These are phyloP conservation scores for Botrylloides violaceus DNA, from an alignment of 23 tunicate species.

Conservation along the genomic window DNA sequence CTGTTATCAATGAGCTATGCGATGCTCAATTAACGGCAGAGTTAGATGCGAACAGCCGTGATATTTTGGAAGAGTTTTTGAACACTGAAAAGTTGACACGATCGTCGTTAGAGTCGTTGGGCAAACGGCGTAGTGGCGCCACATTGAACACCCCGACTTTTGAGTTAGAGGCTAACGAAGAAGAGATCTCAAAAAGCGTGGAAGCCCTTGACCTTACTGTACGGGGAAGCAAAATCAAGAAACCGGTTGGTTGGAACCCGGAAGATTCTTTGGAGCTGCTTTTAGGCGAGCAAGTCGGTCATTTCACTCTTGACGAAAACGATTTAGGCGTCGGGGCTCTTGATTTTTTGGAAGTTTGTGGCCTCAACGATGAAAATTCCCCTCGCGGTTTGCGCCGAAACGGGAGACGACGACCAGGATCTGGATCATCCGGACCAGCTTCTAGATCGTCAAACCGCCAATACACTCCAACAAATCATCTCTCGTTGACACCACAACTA, in stretches of 20 bases:
- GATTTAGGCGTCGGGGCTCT: conserved; percentile 7
- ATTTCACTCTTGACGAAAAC: not conserved
- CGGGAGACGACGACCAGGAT: conserved; percentile 18
- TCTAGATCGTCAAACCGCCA: conserved; percentile 6
- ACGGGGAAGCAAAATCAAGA: conserved; percentile 44
- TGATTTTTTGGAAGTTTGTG: not conserved
- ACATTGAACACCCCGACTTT: conserved; percentile 19
- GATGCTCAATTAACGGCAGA: not conserved
- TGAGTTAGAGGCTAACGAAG: conserved; percentile 12
- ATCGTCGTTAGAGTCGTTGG: conserved; percentile 1
- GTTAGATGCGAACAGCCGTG: not conserved
- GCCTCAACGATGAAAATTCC: conserved; percentile 11
- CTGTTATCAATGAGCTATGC: not conserved
- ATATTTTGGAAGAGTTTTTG: conserved; percentile 2
- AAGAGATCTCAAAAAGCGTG: conserved; percentile 37
- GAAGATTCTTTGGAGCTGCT: conserved; percentile 40
- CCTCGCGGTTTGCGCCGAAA: conserved; percentile 13
- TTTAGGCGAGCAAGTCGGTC: conserved; percentile 67
- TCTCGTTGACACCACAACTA: not conserved
- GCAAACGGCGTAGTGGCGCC: not conserved
- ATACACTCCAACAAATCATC: not conserved
- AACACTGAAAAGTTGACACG: not conserved
- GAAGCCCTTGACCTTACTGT: conserved; percentile 64
- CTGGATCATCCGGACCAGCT: conserved; percentile 11
- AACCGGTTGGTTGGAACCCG: conserved; percentile 56